Evolutionary conservation across 1,140 invertebrate genomes (phyloP), one percentile per base, ranked within the genome.

Genomic region (Glossosoma conforme): DNA sequence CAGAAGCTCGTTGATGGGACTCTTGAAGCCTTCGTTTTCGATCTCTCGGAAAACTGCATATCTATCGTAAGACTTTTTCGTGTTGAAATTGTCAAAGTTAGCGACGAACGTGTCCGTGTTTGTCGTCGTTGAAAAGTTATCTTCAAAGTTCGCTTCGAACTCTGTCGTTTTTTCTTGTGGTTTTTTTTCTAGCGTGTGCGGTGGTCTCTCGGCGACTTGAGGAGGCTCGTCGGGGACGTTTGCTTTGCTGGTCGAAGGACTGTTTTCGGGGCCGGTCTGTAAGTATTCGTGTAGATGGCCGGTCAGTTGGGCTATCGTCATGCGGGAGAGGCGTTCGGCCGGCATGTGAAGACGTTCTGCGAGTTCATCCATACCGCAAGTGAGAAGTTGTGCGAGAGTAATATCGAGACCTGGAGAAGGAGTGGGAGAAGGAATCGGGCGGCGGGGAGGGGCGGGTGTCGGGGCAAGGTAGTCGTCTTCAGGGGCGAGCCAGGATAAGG

Each of bases 11-110:
- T 68, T 65, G 9, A 73, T 74, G 38, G 74, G 73, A 19, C 77
- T 77, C 62, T 80, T 77, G 8, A 82, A 63, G 62, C 88, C 86
- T 64, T 84, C 72, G 52, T 86, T 83, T 14, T 89, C 74, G 43
- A 91, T 77, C 73, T 92, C 89, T 52, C 89, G 74, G 61, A 92
- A 91, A 0, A 87, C 89, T 0, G 89, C 89, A 63, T 92, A 92
- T 53, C 87, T 81, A 62, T 91, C 89, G 55, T 67, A 73, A 3
- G 66, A 60, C 0, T 62, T 64, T 41, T 70, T 68, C 0, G 66
- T 65, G 50, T 70, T 68, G 61, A 73, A 61, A 52, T 65, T 75
- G 43, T 77, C 77, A 59, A 84, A 85, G 62, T 83, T 83, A 2
- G 79, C 76, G 28, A 80, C 77, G 53, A 80, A 80, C 11, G 64